A percentile compares a stretch with the other conserved stretches of the same genome.
These are phyloP conservation scores for Puma concolor DNA, from an alignment of 2,113 vertebrate species.

Conservation along the genomic window DNA sequence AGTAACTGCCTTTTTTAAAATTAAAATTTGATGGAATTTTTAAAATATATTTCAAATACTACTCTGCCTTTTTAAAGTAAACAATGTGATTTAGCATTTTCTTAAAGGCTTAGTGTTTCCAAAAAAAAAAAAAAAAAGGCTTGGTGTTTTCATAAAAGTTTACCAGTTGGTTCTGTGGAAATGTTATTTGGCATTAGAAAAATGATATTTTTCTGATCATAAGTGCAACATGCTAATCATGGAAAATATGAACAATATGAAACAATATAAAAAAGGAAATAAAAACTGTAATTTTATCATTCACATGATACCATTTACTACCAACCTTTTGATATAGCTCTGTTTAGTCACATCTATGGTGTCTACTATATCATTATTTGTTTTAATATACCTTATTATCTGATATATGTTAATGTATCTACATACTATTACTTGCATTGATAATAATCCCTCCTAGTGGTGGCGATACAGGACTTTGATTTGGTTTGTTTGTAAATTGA, in stretches of 20 bases:
- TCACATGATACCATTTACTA: neutral
- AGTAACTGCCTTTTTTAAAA: neutral
- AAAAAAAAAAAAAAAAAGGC: neutral
- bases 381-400: neutral
- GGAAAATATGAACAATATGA: neutral
- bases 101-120: neutral
- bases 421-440: neutral
- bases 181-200: neutral
- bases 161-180: neutral
- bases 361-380: neutral
- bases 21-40: neutral
- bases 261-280: neutral
- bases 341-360: neutral
- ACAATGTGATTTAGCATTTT: neutral
- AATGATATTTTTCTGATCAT: neutral
- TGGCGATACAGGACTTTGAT: neutral
- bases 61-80: neutral
- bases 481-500: neutral
- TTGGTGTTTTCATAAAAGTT: neutral
- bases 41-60: neutral
- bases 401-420: neutral
- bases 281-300: neutral
- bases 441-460: neutral
- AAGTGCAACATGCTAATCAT: neutral
- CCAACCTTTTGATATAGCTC: neutral